Evolutionary conservation across 1,140 invertebrate species (phyloP), one percentile per base, ranked within the genome.

Genomic region (Samia ricini): DNA sequence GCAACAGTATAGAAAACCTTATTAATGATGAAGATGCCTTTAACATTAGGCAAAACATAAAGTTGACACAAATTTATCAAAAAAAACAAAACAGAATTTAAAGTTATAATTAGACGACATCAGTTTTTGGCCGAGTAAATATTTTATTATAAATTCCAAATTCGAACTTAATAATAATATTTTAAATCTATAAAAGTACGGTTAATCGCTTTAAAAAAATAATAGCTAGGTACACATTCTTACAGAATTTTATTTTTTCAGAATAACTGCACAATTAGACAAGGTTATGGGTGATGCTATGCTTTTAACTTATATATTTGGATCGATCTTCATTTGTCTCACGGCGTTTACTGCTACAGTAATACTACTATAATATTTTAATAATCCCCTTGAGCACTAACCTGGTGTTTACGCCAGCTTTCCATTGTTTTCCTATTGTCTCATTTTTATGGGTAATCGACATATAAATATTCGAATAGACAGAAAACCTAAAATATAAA

Each of bases 271-370:
- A 52, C 73, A 76, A 42, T 73, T 88, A 18, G 73, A 86, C 65
- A 54, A 51, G 20, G 69, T 83, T 50, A 63, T 84, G 54, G 83
- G 85, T 64, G 79, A 84, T 52, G 76, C 69, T 51, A 83, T 85
- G 77, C 64, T 85, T 59, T 54, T 85, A 3, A 83, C 79, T 60
- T 88, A 85, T 63, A 72, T 73, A 52, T 77, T 85, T 49, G 81
- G 81, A 55, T 76, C 79, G 5, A 59, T 84, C 50, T 85, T 88
- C 48, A 82, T 88, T 72, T 81, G 81, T 50, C 72, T 88, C 18
- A 85, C 85, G 33, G 77, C 79, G 58, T 88, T 83, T 52, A 81
- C 78, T 19, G 76, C 73, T 24, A 81, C 76, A 63, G 83, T 86
- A 76, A 66, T 22, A 48, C 21, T 56, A n/a, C n/a, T n/a, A n/a